Evolutionary conservation across 2,797 vertebrate species (phyloP), one percentile per base, ranked within the genome.

Genomic region (Gallinago solitaria): DNA sequence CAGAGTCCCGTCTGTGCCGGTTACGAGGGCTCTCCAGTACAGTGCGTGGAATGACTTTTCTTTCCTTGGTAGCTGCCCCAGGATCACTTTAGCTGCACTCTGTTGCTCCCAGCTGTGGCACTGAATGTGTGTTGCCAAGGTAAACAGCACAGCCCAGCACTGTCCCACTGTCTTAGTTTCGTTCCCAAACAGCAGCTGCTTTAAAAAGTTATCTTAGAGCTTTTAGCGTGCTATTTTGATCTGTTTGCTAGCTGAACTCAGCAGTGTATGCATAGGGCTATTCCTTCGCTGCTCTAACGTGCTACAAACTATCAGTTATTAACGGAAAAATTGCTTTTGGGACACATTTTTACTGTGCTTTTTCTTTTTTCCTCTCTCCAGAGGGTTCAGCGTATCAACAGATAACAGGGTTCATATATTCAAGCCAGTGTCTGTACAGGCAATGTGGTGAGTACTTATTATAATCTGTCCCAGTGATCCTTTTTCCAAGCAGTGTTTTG

Each of bases 361-460:
- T 41, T 75, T 25, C 10, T 28, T 56, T 27, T 71, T 89, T 67
- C 39, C 43, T 96, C 54, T 96, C 90, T 23, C 67, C 92, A 99
- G 99, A 60, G 99, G 99, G 68, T 99, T 99, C 96, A 99, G 99
- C 30, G 99, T 99, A 47, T 99, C 99, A 5, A 99, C 99, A 12
- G 99, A 98, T 96, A 99, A 98, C 98, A 98, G 99, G 97, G 98
- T 99, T 95, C 99, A 99, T 89, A 98, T 99, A 92, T 99, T 99
- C 98, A 99, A 99, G 97, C 99, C 99, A 1, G 99, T 99, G 33
- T 99, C 99, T 7, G 99, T 99, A 32, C 99, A 99, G 97, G 99
- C 99, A 80, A 99, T 99, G 99, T 99, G 99, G 99, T 99, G 95
- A 99, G 99, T 94, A n/a, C 75, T 74, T 50, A 15, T 48, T 63